A percentile compares a stretch with the other conserved stretches of the same genome.
These are phyloP conservation scores for Enteromius unitaeniatus DNA, from an alignment of 2,797 vertebrate species.

Conservation along the genomic window DNA sequence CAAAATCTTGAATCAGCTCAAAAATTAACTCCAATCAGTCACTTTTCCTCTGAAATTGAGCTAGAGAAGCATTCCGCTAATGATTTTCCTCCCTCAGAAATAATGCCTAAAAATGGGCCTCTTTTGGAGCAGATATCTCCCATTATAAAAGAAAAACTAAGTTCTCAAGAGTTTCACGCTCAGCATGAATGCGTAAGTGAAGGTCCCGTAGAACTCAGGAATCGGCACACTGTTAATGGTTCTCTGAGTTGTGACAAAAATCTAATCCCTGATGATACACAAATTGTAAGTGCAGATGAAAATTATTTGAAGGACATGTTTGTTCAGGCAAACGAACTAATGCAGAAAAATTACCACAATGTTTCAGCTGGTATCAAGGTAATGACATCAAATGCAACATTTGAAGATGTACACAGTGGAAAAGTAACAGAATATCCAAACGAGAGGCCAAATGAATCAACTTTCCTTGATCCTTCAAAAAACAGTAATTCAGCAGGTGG, in stretches of 20 bases:
- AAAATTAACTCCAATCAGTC: conserved; percentile 25
- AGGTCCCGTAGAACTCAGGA: conserved; percentile 53
- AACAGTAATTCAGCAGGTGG: conserved; percentile 18
- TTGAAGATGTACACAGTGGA: conserved; percentile 33
- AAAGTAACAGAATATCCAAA: conserved; percentile 57
- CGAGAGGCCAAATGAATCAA: conserved; percentile 26
- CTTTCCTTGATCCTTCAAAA: conserved; percentile 34
- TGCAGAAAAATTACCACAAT: conserved; percentile 38
- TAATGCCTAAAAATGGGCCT: conserved; percentile 78
- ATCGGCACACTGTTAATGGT: conserved; percentile 61
- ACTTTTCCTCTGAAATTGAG: conserved; percentile 52
- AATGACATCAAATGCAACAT: conserved; percentile 42
- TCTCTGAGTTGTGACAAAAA: conserved; percentile 38
- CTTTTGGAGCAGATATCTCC: conserved; percentile 71
- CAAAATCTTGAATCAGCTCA: conserved; percentile 61
- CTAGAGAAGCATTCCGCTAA: conserved; percentile 62
- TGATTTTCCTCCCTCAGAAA: conserved; percentile 76
- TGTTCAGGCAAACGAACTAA: conserved; percentile 51
- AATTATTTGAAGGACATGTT: conserved; percentile 45
- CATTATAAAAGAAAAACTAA: conserved; percentile 69
- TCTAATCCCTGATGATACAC: conserved; percentile 50
- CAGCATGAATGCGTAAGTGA: conserved; percentile 47
- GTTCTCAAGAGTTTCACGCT: conserved; percentile 49
- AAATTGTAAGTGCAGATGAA: conserved; percentile 64
- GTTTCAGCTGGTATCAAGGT: conserved; percentile 32